Base-by-base conservation (phyloP, 2,113 vertebrate species). In the Zapornia atra region DNA sequence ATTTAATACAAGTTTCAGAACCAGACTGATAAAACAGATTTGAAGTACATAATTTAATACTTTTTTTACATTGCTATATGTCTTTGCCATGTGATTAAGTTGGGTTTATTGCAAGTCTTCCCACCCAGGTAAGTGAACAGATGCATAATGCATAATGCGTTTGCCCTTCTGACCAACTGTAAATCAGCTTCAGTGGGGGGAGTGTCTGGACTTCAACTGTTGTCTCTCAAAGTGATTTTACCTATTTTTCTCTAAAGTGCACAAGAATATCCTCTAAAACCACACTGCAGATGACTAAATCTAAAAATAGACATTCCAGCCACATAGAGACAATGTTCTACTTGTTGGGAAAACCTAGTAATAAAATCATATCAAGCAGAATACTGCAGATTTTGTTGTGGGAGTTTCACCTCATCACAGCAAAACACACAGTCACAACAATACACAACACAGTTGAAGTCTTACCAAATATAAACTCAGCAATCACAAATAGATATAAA, bases 341-440 rank as follows among this genome's bases (percentile, higher is more conserved):
- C 28, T 71, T 60, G 50, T 33, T 57, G 51, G 36, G 44, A 56
- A 89, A 94, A 53, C 1, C 25, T 54, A 56, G 36, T 51, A 82
- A 96, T 92, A 81, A 88, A 92, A 78, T 66, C 26, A 24, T 36
- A 94, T 66, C 76, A 90, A 84, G 38, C 18, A 2, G 5, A 82
- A 86, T 26, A 65, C 28, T 4, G 4, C 38, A 86, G 81, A 85
- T 90, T 65, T 94, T 8, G 2, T 53, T 73, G 63, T 78, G 77
- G 48, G 79, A 86, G 33, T 71, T 92, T 80, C 51, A 90, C 29
- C 68, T 71, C 68, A 65, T 59, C 71, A 42, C 63, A 88, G 36
- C 54, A 83, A 87, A 88, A 70, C 13, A 73, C 68, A 61, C 50
- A 88, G 75, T 34, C 89, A 86, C 82, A 95, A 76, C 92, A 90